Evolutionary conservation across 37 sponge, comb jelly and placozoan genomes (phyloP), one percentile per base, ranked within the genome.

Genomic region (Aplysina aerophoba): DNA sequence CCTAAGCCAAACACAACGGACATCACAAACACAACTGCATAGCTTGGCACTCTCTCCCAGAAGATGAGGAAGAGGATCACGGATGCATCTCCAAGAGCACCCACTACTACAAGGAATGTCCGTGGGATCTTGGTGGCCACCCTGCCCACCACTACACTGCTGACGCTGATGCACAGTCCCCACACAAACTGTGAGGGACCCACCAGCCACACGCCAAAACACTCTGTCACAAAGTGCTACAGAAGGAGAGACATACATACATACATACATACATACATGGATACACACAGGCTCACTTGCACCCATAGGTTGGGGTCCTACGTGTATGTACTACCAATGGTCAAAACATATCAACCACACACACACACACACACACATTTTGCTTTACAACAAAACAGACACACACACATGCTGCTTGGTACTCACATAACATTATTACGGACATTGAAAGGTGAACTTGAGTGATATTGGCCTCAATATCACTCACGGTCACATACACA

Each of bases 131-230:
- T 81, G 36, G 63, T 88, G 54, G 85, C 55, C 33, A 88, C 21
- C 28, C 44, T 59, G 15, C 86, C 83, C 21, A 25, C 33, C 19
- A 55, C 20, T 0, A 85, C 12, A 37, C 88, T 85, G 73, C 39
- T 64, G 4, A 81, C 25, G 33, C 74, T 83, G 82, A 85, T 81
- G 56, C 85, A 20, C 25, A 85, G 17, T 17, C 92, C 92, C 17
- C 71, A 82, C 17, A 69, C 58, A n/a, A 85, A 73, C 25, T 84
- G 63, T 17, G 58, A 40, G 75, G 88, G 82, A 0, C 92, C 92
- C 17, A 92, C 88, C 41, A 34, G 74, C 15, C 85, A 63, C 2
- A 88, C 85, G 4, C 92, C 92, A 35, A 92, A 81, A 57, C 88
- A 92, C 35, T 85, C 79, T 19, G 92, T 53, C 38, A 75, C 37